phyloP scores from a whole-genome alignment of 2,888 invertebrate species.

The Nomada goodeniana region DNA sequence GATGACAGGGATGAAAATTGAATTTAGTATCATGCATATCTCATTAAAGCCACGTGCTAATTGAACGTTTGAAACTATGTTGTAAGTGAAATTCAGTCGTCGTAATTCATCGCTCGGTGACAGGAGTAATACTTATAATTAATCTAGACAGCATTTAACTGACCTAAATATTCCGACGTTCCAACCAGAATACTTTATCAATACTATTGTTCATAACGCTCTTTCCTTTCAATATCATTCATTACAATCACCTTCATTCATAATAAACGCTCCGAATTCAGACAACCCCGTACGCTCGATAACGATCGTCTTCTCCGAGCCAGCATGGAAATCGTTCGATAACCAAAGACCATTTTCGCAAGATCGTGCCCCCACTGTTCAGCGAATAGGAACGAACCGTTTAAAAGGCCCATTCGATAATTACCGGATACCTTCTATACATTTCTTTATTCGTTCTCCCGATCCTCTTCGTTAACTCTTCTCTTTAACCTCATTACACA shows the following conservation, averaged over 20 bases:
- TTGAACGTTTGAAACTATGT: background rate
- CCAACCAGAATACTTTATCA: background rate
- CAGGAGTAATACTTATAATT: background rate
- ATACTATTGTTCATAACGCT: background rate
- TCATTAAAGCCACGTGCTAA: background rate
- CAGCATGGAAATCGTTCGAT: conserved; percentile 9
- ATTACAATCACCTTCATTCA: background rate
- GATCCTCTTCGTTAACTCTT: background rate
- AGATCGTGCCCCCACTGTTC: background rate
- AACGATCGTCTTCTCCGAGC: conserved; percentile 7
- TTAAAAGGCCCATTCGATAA: conserved; percentile 35
- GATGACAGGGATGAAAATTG: conserved; percentile 1
- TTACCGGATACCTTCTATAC: conserved; percentile 20
- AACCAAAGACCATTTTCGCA: background rate
- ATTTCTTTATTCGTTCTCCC: conserved; percentile 15
- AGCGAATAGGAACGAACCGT: conserved; percentile 16
- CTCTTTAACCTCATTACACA: conserved; percentile 11
- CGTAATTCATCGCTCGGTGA: background rate
- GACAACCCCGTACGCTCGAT: conserved; percentile 1
- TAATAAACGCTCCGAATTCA: conserved; percentile 16
- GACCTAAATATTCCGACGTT: background rate
- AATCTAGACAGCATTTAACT: background rate
- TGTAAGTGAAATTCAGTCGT: background rate
- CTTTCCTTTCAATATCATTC: background rate
- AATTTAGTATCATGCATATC: background rate